Base-by-base conservation (phyloP, 2,113 vertebrate genomes). In the Urocolius indicus region DNA sequence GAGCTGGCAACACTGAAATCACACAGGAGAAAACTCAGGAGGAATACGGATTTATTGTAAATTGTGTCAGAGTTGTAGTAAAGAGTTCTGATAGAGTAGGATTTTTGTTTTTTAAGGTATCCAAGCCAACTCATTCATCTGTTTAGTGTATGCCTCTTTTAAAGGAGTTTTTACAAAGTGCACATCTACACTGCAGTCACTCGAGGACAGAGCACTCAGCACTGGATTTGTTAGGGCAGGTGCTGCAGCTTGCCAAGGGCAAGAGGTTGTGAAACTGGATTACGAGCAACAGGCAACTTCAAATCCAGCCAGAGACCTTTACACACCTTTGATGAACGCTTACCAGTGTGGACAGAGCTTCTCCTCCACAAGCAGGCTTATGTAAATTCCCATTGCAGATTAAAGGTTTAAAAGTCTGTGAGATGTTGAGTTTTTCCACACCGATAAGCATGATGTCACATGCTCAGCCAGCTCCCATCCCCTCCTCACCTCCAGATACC, bases 161-260 rank as follows among this genome's bases (percentile, higher is more conserved):
- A 86, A 86, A 93, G 10, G 46, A 83, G 54, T 36, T 85, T 80
- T 85, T 59, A 90, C 34, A 6, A 84, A 83, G 72, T n/a, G 55
- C 55, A 54, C 29, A 23, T 63, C 38, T 51, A 71, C 65, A 3
- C 29, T 30, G 73, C 86, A 90, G 94, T 90, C 93, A 81, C 84
- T 89, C 0, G 43, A 94, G 94, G 94, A 93, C 91, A 90, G 30
- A 92, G 72, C 38, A 12, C 76, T 90, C 86, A 78, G 86, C 83
- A 86, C 72, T 74, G 76, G 89, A 90, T 94, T 75, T 89, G 43
- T 84, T 55, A 86, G 65, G 65, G 72, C 83, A 93, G 76, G 75
- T 88, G 76, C 80, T 71, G 59, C 63, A 59, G 58, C 32, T 88
- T 74, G 82, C 72, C 83, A 93, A 96, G 76, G 83, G 48, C 93